Conservation (phyloP, 2,888 invertebrate species). For the Panopea generosa region DNA sequence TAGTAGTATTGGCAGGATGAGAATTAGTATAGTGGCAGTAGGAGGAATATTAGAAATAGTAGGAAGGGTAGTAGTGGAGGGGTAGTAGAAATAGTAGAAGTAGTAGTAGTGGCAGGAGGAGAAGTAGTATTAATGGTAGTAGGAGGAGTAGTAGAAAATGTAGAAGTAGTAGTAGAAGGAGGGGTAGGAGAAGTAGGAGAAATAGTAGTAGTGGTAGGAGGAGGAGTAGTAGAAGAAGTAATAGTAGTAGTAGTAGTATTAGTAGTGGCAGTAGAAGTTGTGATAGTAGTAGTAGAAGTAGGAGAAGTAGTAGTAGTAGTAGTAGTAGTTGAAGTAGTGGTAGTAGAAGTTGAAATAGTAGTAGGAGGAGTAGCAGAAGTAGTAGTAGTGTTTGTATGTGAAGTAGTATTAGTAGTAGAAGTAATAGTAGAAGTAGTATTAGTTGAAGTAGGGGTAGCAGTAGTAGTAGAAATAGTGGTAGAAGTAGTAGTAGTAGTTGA, state of each 20-base stretch:
- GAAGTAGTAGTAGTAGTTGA: slow-evolving; percentile 26
- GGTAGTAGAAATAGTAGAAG: slow-evolving; percentile 13
- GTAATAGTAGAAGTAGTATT: no score
- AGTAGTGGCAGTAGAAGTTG: no score
- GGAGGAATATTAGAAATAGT: neutral
- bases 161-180: neutral
- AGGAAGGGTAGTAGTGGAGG: slow-evolving; percentile 15
- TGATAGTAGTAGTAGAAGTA: no score
- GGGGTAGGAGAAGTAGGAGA: neutral
- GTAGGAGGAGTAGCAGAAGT: no score
- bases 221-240: neutral
- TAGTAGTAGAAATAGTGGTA: slow-evolving; percentile 7
- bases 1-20: no score
- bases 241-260: no score
- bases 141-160: slow-evolving; percentile 13
- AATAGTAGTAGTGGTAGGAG: slow-evolving; percentile 19
- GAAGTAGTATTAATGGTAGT: slow-evolving; percentile 17
- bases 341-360: no score
- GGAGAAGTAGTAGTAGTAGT: no score
- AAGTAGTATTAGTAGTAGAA: no score
- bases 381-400: no score
- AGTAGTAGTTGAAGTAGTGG: no score
- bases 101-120: slow-evolving; percentile 24
- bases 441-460: slow-evolving; percentile 13
- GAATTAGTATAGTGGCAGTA: no score